Base-by-base conservation (phyloP, 2,113 vertebrate genomes). In the Gadus chalcogrammus region DNA sequence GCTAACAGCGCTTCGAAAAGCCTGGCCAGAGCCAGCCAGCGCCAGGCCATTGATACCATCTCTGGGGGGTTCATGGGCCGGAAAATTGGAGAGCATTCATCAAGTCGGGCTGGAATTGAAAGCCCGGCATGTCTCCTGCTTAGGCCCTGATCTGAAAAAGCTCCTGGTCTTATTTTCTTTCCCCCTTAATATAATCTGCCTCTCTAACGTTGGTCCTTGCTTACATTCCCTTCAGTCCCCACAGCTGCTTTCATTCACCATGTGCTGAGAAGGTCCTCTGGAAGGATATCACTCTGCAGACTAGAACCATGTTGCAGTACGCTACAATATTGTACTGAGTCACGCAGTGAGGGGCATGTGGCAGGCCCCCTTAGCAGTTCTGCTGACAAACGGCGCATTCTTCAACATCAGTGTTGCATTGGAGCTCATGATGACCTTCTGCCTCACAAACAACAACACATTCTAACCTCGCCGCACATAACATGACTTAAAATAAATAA, bases 221-320 rank as follows among this genome's bases (percentile, higher is more conserved):
- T 70, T 77, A 13, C 56, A 60, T 76, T 80, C 82, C 82, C 82
- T 55, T 28, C 67, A 22, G 70, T 79, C 52, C 56, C 60, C 65
- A 68, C 87, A 88, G 87, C 80, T 88, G 85, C 75, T 87, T 87
- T 74, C 79, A 74, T 82, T 88, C 85, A 82, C 77, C 87, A 82
- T 83, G 85, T 83, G 78, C 75, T 68, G 55, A 67, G 70, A 74
- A 79, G 77, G 75, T 64, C 61, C 31, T 71, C 18, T 27, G 74
- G 61, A 60, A n/a, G n/a, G n/a, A n/a, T 59, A 28, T 58, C 67
- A 60, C 56, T 17, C 35, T 24, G 0, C 61, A 72, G 67, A 53
- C 60, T 63, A 31, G 3, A 6, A 31, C 31, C 31, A 31, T 31
- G 31, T 3, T 31, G 31, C 31, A 5, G 31, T 31, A 31, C 5